phyloP scores from a whole-genome alignment of 2,888 invertebrate genomes.

The Drosophila subsilvestris region DNA sequence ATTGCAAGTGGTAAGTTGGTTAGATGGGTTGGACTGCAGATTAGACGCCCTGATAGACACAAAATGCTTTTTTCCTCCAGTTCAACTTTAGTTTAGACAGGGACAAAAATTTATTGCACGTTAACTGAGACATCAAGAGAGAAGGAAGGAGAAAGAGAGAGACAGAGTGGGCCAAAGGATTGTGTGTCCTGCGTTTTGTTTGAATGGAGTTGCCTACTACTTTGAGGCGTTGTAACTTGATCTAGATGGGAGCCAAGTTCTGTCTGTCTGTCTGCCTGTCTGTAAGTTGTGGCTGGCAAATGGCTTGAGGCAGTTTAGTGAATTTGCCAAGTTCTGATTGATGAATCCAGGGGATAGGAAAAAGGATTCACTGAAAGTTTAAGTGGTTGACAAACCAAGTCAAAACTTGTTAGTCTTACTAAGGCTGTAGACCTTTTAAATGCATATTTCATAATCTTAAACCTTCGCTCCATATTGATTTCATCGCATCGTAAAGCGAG shows the following conservation, averaged over 20 bases:
- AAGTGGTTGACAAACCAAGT: background rate
- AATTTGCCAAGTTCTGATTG: constrained; percentile 51
- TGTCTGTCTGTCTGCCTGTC: constrained; percentile 11
- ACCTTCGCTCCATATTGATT: background rate
- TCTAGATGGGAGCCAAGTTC: constrained; percentile 34
- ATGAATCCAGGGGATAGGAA: constrained; percentile 41
- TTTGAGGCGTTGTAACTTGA: constrained; percentile 52
- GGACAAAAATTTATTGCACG: constrained; percentile 70
- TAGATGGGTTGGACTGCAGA: constrained; percentile 71
- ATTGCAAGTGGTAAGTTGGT: constrained; percentile 73
- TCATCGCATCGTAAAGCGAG: constrained; percentile 4
- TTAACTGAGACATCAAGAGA: constrained; percentile 42
- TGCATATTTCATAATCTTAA: background rate
- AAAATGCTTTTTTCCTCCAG: constrained; percentile 66
- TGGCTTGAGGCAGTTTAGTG: constrained; percentile 52
- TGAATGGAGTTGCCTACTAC: constrained; percentile 55
- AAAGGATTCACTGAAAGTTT: background rate
- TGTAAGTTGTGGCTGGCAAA: constrained; percentile 56
- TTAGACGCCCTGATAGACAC: constrained; percentile 74
- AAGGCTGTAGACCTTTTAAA: constrained; percentile 3
- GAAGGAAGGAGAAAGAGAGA: background rate
- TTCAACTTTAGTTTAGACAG: constrained; percentile 74
- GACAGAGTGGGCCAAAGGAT: constrained; percentile 1
- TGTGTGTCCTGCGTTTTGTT: constrained; percentile 41
- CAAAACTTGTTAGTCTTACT: background rate